Base-by-base conservation (phyloP, 2,113 vertebrate species). In the Anhinga anhinga region DNA sequence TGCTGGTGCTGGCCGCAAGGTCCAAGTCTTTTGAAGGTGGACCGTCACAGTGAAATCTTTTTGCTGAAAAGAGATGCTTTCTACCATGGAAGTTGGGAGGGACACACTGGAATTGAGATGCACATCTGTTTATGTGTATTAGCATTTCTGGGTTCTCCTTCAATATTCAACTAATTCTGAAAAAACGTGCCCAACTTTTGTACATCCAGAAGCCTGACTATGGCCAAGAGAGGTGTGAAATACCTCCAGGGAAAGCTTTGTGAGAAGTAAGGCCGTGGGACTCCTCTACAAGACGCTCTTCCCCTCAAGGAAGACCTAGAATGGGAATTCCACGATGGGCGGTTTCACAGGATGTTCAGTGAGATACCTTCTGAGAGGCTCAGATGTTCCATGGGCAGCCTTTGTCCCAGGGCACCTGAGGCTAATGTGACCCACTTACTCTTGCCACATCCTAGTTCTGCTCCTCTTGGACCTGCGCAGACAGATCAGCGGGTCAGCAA, bases 341-440 rank as follows among this genome's bases (percentile, higher is more conserved):
- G 2, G 70, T 15, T 85, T 26, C 56, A 23, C 2, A 13, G 53
- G 40, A 47, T 1, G 3, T 32, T 17, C 23, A 1, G 40, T 7
- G 26, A 10, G 27, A 25, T 19, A 17, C 15, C 18, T 21, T 30
- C 58, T 5, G 8, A 66, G 58, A 49, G 27, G 9, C 15, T 18
- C 29, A 34, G 49, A n/a, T 26, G 25, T 40, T 59, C 77, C n/a
- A 0, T 1, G 7, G 42, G 49, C 40, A 76, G 3, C 26, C 18
- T 36, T 71, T 4, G 1, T 47, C 38, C 49, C 2, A 4, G 84
- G 82, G 50, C 81, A 73, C 86, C 90, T 70, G 45, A 88, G 73
- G 79, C 62, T 95, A 61, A 26, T 47, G 47, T 96, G 94, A 93
- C 95, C 94, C 92, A 91, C 45, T 95, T 95, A 53, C 65, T 81